A percentile compares a stretch with the other conserved stretches of the same genome.
Conservation (phyloP, 2,797 vertebrate species). For the Leuciscus waleckii region DNA sequence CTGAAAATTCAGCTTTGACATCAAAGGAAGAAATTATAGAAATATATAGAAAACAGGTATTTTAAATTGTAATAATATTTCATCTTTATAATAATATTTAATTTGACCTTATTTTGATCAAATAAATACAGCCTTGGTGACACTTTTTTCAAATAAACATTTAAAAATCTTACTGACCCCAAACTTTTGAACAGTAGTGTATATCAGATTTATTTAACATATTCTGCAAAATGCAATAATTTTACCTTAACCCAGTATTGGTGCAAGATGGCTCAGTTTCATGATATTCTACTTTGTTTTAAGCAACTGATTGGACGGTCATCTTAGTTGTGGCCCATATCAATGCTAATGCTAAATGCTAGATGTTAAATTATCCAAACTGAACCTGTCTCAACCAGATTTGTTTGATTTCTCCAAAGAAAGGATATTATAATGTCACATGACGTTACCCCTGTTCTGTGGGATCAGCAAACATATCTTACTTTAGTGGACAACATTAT, state of each 20-base stretch:
- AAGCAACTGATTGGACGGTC: neutral
- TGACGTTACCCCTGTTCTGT: slow-evolving; percentile 11
- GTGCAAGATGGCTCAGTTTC: neutral
- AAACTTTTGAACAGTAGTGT: neutral
- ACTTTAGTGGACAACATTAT: slow-evolving; percentile 27
- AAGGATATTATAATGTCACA: slow-evolving; percentile 6
- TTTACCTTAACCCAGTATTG: neutral
- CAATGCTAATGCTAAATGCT: slow-evolving; percentile 21
- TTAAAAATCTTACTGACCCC: neutral
- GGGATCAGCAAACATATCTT: slow-evolving; percentile 16
- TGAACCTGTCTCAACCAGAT: neutral
- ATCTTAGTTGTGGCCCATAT: neutral
- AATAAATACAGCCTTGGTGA: too few species aligned
- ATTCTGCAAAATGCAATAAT: neutral
- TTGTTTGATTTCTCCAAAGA: slow-evolving; percentile 7
- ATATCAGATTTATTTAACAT: neutral
- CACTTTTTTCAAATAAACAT: neutral
- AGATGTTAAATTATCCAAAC: slow-evolving; percentile 40
- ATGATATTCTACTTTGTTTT: neutral
- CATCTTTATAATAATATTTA: too few species aligned
- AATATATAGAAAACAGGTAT: too few species aligned
- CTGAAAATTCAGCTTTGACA: too few species aligned
- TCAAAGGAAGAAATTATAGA: too few species aligned
- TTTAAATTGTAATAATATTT: too few species aligned
- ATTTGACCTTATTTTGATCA: too few species aligned